Base-by-base conservation (phyloP, 2,113 vertebrate species). In the Oreocharis arfaki region DNA sequence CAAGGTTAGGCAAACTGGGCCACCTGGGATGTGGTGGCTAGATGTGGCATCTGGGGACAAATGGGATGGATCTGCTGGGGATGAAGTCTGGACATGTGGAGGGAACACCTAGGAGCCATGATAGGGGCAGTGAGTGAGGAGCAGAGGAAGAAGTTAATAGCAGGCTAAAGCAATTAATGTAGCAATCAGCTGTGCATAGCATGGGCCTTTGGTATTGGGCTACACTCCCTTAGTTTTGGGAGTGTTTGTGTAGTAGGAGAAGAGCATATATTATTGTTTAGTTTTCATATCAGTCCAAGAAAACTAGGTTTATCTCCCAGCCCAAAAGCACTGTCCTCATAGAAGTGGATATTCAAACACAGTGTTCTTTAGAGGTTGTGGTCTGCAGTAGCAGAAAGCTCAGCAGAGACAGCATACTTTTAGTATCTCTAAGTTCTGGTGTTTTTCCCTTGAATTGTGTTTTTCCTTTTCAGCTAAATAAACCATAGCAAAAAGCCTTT, bases 401-500 rank as follows among this genome's bases (percentile, higher is more conserved):
- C 32, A 71, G 76, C 64, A 79, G 74, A 73, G 49, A 73, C 67
- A 14, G 12, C 46, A 24, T 84, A 22, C n/a, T 89, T 93, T 20
- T 46, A 83, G 55, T 74, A 63, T 91, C 82, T 93, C 67, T 76
- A 28, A 69, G 57, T 60, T 93, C 67, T 94, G 65, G 32, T 39
- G 16, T 9, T 76, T 95, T 76, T 70, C 16, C 35, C 63, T 93
- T 83, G 56, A 84, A 89, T 78, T 95, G 81, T 67, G 55, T 65
- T 93, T 76, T 91, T 71, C 26, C 53, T 91, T 95, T 95, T 83
- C 87, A 91, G 64, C 64, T 86, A 80, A 88, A 91, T 56, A 94
- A 95, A 85, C 78, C 6, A 0, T 64, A 60, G 87, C 10, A 0
- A 84, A 91, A 91, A 80, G 75, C 42, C 55, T 94, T 96, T 94